These are phyloP conservation scores for Procavia capensis DNA, from an alignment of 2,113 vertebrate genomes.

Conservation along the genomic window DNA sequence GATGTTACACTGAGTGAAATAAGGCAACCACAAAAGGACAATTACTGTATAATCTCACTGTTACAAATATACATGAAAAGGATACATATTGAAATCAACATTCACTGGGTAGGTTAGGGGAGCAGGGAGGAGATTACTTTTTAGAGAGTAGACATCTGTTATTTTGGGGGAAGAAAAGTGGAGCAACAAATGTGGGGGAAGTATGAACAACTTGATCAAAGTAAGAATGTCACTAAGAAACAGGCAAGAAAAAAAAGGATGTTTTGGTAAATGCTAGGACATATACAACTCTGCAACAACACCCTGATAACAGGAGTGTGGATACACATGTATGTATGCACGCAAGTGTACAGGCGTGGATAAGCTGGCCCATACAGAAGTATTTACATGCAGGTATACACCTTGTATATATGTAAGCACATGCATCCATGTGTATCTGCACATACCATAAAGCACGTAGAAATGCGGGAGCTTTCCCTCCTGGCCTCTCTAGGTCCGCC, in stretches of 20 bases:
- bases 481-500: not conserved
- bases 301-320: not conserved
- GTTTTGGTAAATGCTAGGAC: not conserved
- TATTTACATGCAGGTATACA: not conserved
- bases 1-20: too few relatives aligned
- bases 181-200: not conserved
- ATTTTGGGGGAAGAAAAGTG: not conserved
- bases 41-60: too few relatives aligned
- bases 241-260: not conserved
- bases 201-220: not conserved
- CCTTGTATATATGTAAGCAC: not conserved
- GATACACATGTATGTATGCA: not conserved
- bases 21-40: too few relatives aligned
- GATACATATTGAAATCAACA: too few relatives aligned
- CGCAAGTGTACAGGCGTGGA: not conserved
- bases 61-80: too few relatives aligned
- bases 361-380: too few relatives aligned
- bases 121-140: too few relatives aligned
- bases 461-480: accelerated
- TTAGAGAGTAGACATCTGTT: too few relatives aligned
- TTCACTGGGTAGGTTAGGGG: too few relatives aligned
- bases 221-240: not conserved
- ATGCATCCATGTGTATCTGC: not conserved
- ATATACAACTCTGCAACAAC: not conserved
- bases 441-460: not conserved